Evolutionary conservation across 2,888 invertebrate species (phyloP).

Genomic region (Baronia brevicornis): DNA sequence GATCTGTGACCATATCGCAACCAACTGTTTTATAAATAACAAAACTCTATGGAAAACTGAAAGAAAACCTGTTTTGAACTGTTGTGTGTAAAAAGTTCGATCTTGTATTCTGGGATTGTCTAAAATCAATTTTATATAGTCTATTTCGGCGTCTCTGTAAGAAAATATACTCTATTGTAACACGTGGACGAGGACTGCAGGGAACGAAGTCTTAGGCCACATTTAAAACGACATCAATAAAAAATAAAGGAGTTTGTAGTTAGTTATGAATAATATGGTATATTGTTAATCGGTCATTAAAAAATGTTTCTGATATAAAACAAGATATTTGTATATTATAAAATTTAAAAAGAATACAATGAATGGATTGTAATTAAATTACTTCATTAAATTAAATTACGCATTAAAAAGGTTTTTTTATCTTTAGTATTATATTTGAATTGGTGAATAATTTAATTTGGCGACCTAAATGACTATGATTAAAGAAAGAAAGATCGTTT

Average conservation of each 20-base stretch:
- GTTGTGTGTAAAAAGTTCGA: constrained; percentile 72
- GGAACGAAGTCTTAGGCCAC: constrained; percentile 23
- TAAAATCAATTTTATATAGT: constrained; percentile 68
- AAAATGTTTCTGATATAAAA: constrained; percentile 12
- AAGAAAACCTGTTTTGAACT: constrained; percentile 43
- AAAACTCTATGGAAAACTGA: constrained; percentile 38
- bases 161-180: constrained; percentile 74
- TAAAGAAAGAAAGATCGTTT: too few relatives aligned
- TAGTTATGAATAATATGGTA: too few relatives aligned
- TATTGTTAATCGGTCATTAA: too few relatives aligned
- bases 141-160: constrained; percentile 65
- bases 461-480: too few relatives aligned
- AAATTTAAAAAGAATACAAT: too few relatives aligned
- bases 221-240: too few relatives aligned
- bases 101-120: constrained; percentile 75
- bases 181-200: constrained; percentile 42
- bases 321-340: too few relatives aligned
- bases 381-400: too few relatives aligned
- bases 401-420: too few relatives aligned
- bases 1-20: constrained; percentile 70
- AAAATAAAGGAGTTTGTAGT: not conserved
- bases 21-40: constrained; percentile 55
- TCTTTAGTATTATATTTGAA: too few relatives aligned
- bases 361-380: too few relatives aligned
- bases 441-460: too few relatives aligned